Conservation (phyloP, 2,888 invertebrate species). For the Cynaeus angustus region DNA sequence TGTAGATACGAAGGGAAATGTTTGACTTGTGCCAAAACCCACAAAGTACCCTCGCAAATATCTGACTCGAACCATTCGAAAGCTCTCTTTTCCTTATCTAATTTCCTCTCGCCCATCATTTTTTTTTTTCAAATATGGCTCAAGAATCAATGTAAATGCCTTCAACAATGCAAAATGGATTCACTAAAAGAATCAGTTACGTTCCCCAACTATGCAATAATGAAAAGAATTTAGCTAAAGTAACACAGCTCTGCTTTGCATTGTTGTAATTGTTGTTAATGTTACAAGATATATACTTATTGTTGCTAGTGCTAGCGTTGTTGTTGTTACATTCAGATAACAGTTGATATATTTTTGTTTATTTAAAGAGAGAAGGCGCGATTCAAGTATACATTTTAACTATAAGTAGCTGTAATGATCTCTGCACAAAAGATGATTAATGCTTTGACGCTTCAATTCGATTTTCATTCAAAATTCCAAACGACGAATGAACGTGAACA, state of each 20-base stretch:
- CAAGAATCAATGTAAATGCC: conserved; percentile 64
- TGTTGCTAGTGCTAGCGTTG: conserved; percentile 71
- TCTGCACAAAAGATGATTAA: conserved; percentile 57
- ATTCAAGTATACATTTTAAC: conserved; percentile 59
- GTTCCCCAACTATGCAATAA: conserved; percentile 42
- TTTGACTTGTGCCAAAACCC: conserved; percentile 45
- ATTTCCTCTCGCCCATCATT: not conserved
- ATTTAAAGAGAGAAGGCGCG: conserved; percentile 54
- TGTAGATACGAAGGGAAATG: conserved; percentile 35
- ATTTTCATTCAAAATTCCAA: conserved; percentile 6
- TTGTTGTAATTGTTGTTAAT: conserved; percentile 70
- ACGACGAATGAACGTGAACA: conserved; percentile 47
- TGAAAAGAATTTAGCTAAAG: conserved; percentile 37
- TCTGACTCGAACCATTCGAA: conserved; percentile 48
- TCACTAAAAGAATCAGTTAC: conserved; percentile 37
- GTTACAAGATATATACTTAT: conserved; percentile 69
- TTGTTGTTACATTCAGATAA: conserved; percentile 69
- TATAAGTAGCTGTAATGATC: conserved; percentile 44
- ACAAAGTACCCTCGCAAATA: conserved; percentile 48
- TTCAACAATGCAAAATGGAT: conserved; percentile 68
- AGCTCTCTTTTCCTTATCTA: conserved; percentile 22
- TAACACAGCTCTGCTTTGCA: conserved; percentile 66
- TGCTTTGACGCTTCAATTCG: conserved; percentile 7
- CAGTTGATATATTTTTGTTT: conserved; percentile 65
- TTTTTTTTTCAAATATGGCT: conserved; percentile 59